Base-by-base conservation (phyloP, 2,888 invertebrate genomes). In the Polyommatus icarus region DNA sequence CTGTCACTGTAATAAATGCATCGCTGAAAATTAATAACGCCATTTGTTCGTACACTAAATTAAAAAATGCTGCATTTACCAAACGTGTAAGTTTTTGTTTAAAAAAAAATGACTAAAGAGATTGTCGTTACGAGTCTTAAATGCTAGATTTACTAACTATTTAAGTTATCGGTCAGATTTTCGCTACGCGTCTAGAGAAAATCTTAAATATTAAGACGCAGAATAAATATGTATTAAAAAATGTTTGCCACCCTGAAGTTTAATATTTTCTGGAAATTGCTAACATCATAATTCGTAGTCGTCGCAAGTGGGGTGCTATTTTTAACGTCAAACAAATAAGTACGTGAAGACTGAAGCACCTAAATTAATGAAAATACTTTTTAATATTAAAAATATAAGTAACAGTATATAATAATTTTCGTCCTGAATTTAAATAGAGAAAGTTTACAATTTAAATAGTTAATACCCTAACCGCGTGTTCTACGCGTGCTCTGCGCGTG, bases 1-100 rank as follows among this genome's bases (percentile, higher is more conserved):
- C 85, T 85, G 85, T 85, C 85, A 83, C 85, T 84, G 82, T 82
- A 83, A 83, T 84, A 79, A 77, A 80, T 79, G 82, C 81, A 82
- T 84, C 84, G 84, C 83, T 83, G 71, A 73, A 75, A 75, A 75
- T 75, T 75, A 75, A 75, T 75, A 12, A 36, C 54, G 77, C 78
- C 77, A 78, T 85, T 76, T 20, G 32, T 36, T 32, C 24, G 20
- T 18, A 32, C 29, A 67, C 67, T 15, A 18, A 32, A 67, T 67
- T 67, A 6, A 67, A 32, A 32, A 67, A 24, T 59, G 59, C 20
- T 61, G 24, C 8, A 61, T 10, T 7, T 57, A 40, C 54, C 5
- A 20, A n/a, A 8, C 1, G 7, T 1, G 20, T 59, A 0, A 59
- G 12, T 50, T 50, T 46, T 46, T 8, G 8, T 3, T 0, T 3